Evolutionary conservation across 2,113 vertebrate species (phyloP).

Genomic region (Hemiscyllium ocellatum): DNA sequence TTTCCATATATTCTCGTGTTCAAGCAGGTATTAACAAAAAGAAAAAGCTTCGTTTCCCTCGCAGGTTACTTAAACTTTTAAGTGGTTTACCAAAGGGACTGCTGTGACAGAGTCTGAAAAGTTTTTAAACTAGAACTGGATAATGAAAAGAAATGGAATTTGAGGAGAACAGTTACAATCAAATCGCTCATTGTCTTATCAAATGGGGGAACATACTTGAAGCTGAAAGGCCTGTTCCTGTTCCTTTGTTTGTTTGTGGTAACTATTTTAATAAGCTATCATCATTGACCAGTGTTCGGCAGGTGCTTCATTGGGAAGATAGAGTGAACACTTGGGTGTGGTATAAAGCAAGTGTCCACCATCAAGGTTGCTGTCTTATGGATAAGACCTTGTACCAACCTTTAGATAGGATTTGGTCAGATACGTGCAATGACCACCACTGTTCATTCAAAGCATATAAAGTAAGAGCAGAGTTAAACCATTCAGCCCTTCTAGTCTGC

Average conservation of each 20-base stretch:
- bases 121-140: neutral
- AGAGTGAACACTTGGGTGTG: neutral
- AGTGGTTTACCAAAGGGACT: neutral
- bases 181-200: no score
- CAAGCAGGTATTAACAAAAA: no score
- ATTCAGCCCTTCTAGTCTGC: no score
- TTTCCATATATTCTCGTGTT: neutral
- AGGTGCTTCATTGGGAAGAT: neutral
- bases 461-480: no score
- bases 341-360: neutral
- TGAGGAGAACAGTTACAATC: neutral
- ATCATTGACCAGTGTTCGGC: neutral
- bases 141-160: neutral
- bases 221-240: no score
- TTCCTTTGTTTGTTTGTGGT: no score
- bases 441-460: no score
- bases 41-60: neutral
- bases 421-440: neutral
- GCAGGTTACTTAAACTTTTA: neutral
- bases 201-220: no score
- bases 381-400: neutral
- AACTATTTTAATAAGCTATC: no score
- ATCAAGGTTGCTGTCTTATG: neutral
- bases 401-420: neutral
- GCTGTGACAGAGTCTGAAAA: neutral